A percentile compares a stretch with the other conserved stretches of the same genome.
Evolutionary conservation across 2,113 vertebrate species (phyloP).

Genomic region (Rhinolophus ferrumequinum): DNA sequence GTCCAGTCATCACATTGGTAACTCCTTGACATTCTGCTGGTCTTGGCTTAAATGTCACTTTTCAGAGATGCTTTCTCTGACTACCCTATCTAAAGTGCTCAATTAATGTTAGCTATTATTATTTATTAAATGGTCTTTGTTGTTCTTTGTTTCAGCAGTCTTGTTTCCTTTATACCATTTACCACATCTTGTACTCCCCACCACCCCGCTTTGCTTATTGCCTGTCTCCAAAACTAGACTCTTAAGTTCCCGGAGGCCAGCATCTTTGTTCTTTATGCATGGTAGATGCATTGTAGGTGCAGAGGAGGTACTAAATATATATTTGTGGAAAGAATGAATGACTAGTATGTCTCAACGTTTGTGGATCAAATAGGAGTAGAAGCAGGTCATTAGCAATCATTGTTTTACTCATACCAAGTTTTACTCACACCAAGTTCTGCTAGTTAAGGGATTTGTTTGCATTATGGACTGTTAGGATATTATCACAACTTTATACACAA

Average conservation of each 20-base stretch:
- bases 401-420: background rate
- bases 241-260: background rate
- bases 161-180: constrained; percentile 18
- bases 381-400: background rate
- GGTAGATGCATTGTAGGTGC: background rate
- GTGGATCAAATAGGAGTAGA: background rate
- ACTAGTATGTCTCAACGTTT: background rate
- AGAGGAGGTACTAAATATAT: background rate
- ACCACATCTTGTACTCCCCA: background rate
- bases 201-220: background rate
- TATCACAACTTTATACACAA: background rate
- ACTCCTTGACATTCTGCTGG: background rate
- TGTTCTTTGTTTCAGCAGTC: background rate
- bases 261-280: background rate
- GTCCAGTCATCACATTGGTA: background rate
- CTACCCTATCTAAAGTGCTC: background rate
- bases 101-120: background rate
- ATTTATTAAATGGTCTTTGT: background rate
- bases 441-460: constrained; percentile 18
- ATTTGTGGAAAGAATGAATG: background rate
- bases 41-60: background rate
- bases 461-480: background rate
- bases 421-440: background rate
- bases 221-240: background rate
- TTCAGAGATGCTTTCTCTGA: background rate